phyloP scores from a whole-genome alignment of 2,797 vertebrate genomes.

The Chelonia mydas region DNA sequence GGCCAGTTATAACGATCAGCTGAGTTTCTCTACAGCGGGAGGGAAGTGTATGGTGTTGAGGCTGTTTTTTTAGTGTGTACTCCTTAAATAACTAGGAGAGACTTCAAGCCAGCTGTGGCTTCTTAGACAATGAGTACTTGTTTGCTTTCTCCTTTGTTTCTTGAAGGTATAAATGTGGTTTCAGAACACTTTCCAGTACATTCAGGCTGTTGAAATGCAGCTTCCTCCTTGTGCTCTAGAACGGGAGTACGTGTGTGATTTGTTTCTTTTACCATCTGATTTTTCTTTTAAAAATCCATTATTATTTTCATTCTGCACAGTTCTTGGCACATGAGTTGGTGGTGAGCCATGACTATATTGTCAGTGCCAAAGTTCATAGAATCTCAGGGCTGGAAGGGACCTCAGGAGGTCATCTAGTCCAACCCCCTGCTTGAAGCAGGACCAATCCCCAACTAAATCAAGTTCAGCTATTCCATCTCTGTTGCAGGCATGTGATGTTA shows the following conservation, averaged over 20 bases:
- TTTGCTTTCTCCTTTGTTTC: too few relatives aligned
- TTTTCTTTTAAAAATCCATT: not conserved
- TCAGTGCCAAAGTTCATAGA: not conserved
- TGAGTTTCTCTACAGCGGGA: too few relatives aligned
- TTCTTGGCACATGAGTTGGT: not conserved
- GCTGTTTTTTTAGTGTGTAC: too few relatives aligned
- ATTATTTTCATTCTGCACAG: fast-evolving
- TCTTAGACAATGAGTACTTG: too few relatives aligned
- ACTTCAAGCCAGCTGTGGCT: too few relatives aligned
- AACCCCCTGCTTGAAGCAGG: too few relatives aligned
- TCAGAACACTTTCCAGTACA: not conserved
- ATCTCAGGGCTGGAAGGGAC: too few relatives aligned
- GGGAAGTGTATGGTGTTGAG: too few relatives aligned
- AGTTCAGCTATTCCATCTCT: not conserved
- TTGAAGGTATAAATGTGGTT: not conserved
- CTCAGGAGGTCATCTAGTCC: too few relatives aligned
- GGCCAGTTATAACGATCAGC: too few relatives aligned
- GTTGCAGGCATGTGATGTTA: not conserved
- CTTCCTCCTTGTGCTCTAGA: not conserved
- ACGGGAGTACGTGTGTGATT: not conserved
- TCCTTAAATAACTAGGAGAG: too few relatives aligned
- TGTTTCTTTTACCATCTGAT: not conserved
- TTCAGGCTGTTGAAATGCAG: not conserved
- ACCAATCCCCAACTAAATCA: too few relatives aligned
- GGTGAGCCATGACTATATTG: not conserved